Percentiles rank a stretch among this genome's conserved stretches.
These are phyloP conservation scores for Brachypodius melanocephalos DNA, from an alignment of 2,113 vertebrate genomes.

Conservation along the genomic window DNA sequence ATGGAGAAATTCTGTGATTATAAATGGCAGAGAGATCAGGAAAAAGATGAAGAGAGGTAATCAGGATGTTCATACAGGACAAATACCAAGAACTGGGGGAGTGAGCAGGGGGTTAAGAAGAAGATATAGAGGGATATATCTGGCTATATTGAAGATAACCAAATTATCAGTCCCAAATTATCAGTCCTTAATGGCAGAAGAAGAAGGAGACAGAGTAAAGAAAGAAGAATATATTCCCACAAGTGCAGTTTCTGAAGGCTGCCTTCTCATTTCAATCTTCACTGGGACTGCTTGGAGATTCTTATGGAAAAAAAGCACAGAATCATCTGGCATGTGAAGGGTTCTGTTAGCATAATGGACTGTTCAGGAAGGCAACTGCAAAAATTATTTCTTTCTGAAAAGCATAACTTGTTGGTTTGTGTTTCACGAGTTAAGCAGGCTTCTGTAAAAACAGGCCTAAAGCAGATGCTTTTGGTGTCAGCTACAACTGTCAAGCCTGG, in stretches of 20 bases:
- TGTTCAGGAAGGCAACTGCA: background rate
- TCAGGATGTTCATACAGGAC: background rate
- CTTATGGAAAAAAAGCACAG: background rate
- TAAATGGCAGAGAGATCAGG: background rate
- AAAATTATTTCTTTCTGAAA: background rate
- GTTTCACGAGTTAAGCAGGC: background rate
- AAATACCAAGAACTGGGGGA: background rate
- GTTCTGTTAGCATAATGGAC: background rate
- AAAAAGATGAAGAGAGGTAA: background rate
- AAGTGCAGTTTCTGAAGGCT: background rate
- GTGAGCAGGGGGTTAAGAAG: rapidly evolving
- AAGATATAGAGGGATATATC: background rate
- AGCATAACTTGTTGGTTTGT: rapidly evolving
- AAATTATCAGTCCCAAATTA: background rate
- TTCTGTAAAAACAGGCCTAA: background rate
- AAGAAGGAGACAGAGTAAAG: background rate
- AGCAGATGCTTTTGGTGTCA: background rate
- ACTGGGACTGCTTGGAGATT: background rate
- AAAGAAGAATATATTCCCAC: background rate
- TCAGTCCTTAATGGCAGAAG: background rate
- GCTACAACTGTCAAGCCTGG: background rate
- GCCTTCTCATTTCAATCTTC: background rate
- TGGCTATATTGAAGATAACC: background rate
- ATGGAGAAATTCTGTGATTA: background rate
- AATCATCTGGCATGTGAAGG: background rate